These are phyloP conservation scores for Fratercula arctica DNA, from an alignment of 2,797 vertebrate genomes.

Conservation along the genomic window DNA sequence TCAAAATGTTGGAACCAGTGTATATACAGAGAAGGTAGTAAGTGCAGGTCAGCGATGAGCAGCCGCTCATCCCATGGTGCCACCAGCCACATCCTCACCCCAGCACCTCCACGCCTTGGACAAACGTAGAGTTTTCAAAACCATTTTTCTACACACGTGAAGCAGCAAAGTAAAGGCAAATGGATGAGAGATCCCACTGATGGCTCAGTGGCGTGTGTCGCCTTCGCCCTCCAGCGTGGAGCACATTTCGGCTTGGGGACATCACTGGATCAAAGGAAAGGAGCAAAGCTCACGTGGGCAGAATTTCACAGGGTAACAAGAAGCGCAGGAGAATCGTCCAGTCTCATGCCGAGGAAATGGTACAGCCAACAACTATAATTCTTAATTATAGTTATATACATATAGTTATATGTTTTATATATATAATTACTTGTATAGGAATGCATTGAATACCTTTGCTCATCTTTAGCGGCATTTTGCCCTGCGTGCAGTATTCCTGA, in stretches of 20 bases:
- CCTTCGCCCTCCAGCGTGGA: background rate
- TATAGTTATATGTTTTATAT: too few species aligned
- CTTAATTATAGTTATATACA: background rate
- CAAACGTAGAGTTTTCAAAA: background rate
- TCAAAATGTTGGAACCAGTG: background rate
- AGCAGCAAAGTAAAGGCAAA: background rate
- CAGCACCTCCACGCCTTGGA: background rate
- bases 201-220: background rate
- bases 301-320: background rate
- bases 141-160: background rate
- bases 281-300: background rate
- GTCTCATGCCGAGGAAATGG: background rate
- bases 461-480: background rate
- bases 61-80: background rate
- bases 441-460: background rate
- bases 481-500: rapidly evolving
- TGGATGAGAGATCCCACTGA: too few species aligned
- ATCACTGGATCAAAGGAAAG: background rate
- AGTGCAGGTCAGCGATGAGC: background rate
- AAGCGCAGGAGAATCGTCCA: background rate
- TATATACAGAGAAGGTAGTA: background rate
- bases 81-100: background rate
- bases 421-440: too few species aligned
- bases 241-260: background rate
- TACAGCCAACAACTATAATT: background rate